phyloP scores from a whole-genome alignment of 2,797 vertebrate species.

The Mycteria americana region DNA sequence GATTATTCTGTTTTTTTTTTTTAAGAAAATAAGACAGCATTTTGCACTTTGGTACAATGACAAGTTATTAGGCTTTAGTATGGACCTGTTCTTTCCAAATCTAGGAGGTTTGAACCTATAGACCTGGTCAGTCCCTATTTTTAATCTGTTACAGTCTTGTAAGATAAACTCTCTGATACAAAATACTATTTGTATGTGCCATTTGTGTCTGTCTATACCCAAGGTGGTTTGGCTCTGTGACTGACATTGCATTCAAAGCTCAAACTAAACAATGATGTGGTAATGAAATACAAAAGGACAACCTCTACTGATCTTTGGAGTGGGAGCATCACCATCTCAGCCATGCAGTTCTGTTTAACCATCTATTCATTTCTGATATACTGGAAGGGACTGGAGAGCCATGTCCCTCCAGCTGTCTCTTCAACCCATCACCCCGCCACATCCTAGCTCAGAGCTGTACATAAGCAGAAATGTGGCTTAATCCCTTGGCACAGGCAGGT shows the following conservation, averaged over 20 bases:
- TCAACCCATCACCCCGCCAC: not conserved
- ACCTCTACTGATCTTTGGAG: not conserved
- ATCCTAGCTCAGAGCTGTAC: not conserved
- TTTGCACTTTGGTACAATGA: not conserved
- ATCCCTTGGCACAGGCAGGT: constrained; percentile 43
- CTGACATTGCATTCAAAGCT: not conserved
- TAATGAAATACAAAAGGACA: not conserved
- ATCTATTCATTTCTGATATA: not conserved
- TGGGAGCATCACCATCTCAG: not conserved
- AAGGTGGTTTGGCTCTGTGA: not conserved
- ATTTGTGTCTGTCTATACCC: not conserved
- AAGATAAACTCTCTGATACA: not conserved
- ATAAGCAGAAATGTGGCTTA: constrained; percentile 45
- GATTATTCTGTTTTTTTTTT: not conserved
- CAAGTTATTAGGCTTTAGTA: not conserved
- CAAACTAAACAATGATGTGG: too few relatives aligned
- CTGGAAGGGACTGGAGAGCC: not conserved
- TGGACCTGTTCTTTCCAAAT: not conserved
- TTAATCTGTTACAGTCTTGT: not conserved
- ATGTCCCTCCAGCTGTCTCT: not conserved
- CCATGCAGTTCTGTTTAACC: not conserved
- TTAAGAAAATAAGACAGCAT: not conserved
- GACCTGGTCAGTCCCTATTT: not conserved
- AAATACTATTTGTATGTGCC: not conserved
- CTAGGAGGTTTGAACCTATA: not conserved